Base-by-base conservation (phyloP, 2,888 invertebrate genomes). In the Pachliopta kotzebuea region DNA sequence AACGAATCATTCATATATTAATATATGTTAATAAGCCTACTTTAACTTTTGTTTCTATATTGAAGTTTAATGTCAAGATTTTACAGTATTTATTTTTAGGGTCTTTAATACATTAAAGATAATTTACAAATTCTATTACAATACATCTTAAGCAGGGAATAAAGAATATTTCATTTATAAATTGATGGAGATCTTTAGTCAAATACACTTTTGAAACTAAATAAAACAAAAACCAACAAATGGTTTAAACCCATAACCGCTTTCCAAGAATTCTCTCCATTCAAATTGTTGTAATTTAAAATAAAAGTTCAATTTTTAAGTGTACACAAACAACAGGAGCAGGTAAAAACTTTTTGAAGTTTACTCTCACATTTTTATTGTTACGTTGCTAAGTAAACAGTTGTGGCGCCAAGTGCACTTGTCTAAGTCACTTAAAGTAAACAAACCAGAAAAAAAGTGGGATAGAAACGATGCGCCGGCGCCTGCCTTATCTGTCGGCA, bases 401-500 rank as follows among this genome's bases (percentile, higher is more conserved):
- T 67, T n/a, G 42, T 79, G 84, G 85, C 84, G 84, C 84, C 85
- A 72, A 72, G 63, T 68, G 67, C 70, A 69, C 66, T 71, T 69
- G 69, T 61, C 24, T 56, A 56, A 62, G 61, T 62, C 66, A 67
- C 68, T 59, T 63, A 70, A 68, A 69, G 74, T 75, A 74, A 45
- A 72, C 72, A 71, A 77, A 79, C 72, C 14, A 18, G 17, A 79
- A 80, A 45, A 81, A 81, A 76, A 76, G 78, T 67, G 67, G 67
- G 71, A 72, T 72, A 74, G 71, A 66, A 52, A 63, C 72, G 77
- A 72, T 74, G 76, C 72, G 75, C 69, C 79, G 88, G 89, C 90
- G 89, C 88, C 88, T 75, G 74, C 68, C 76, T 86, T 88, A 88
- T 88, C 88, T 72, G 60, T 58, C 62, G 77, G 78, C 86, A 85